Evolutionary conservation across 1,140 invertebrate genomes (phyloP), one percentile per base, ranked within the genome.

Genomic region (Druon quercuslanigerum): DNA sequence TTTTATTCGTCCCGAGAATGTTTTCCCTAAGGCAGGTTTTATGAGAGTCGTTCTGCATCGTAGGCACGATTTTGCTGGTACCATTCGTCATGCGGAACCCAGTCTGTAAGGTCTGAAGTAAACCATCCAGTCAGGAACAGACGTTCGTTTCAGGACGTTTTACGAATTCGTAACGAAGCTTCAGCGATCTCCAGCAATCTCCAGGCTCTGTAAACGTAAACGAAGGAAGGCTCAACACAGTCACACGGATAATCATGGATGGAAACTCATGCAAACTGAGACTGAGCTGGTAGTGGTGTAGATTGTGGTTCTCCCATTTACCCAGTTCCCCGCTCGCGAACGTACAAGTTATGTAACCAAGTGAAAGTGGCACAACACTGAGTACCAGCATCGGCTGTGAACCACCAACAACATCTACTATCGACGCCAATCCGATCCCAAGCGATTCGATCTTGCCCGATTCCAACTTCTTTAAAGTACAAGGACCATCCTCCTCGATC

Each of bases 251-350:
- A 46, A 33, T 8, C 33, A 56, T 56, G 14, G 60, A 66, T 40
- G 40, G 33, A 25, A 46, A 66, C 60, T n/a, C 8, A 66, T 40
- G 46, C 60, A 66, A 40, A 66, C 16, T 33, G 12, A 66, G 6
- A 33, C 25, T 66, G 60, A 66, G 6, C 16, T 66, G 16, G 60
- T 66, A n/a, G 20, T 66, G 20, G 33, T 40, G 60, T 66, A 66
- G 60, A 66, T 66, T 66, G 60, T 66, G n/a, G 60, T 66, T 66
- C 60, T 66, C 60, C 60, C 60, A 66, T 66, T 66, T 66, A 66
- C 25, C 60, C 60, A 66, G 60, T 66, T 40, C 60, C 60, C 60
- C 25, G 60, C 60, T 66, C 60, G 25, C 60, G 14, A 66, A 14
- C 16, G 25, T 66, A 66, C 60, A 66, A 40, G 60, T 66, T 66